Base-by-base conservation (phyloP, 2,888 invertebrate genomes). In the Nycteola revayana region DNA sequence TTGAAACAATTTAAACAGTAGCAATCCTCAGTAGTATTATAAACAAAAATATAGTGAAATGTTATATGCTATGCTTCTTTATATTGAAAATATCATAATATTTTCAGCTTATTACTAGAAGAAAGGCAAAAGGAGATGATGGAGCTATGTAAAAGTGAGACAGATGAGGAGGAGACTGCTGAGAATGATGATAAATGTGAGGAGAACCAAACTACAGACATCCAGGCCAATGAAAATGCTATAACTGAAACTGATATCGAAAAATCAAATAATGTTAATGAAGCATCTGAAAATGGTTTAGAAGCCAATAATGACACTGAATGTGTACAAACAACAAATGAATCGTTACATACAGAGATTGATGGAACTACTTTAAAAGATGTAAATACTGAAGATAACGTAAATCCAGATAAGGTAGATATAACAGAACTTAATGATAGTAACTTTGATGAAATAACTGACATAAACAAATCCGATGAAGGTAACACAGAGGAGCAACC, bases 61-160 rank as follows among this genome's bases (percentile, higher is more conserved):
- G n/a, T n/a, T n/a, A n/a, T n/a, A n/a, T n/a, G n/a, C n/a, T n/a
- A n/a, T n/a, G n/a, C n/a, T n/a, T n/a, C n/a, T n/a, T n/a, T n/a
- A n/a, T n/a, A n/a, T n/a, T n/a, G n/a, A n/a, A n/a, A n/a, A n/a
- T n/a, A n/a, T n/a, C n/a, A n/a, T n/a, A n/a, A n/a, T n/a, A n/a
- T n/a, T 14, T 14, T 14, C 54, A 95, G 94, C 0, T 88, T 92
- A 74, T 89, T 91, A 33, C 80, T 95, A 50, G 91, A 94, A 63
- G 91, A 94, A 60, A 91, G 94, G 32, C 93, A 93, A 58, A 93
- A 93, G 67, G 93, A 94, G 76, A 92, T 94, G 31, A 91, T 93
- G 57, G 90, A 92, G 57, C 92, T 95, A 62, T 96, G 93, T 57
- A 94, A 94, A 78, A 94, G 94, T 51, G 94, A 93, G 32, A 45